Evolutionary conservation across 2,797 vertebrate genomes (phyloP), one percentile per base, ranked within the genome.

Genomic region (Rhinatrema bivittatum): DNA sequence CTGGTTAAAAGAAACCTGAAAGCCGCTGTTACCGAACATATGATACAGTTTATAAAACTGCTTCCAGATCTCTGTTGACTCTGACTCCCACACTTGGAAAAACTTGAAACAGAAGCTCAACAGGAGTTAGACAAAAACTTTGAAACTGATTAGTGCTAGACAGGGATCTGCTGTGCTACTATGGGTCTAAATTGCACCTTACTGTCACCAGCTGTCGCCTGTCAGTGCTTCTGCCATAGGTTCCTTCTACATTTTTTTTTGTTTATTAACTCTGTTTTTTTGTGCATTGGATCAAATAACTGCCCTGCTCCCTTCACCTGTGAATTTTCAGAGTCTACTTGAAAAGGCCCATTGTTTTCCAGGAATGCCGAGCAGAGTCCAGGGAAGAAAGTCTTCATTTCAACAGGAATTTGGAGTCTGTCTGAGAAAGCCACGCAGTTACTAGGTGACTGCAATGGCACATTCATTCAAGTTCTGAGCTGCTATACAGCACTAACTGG

Each of bases 291-390:
- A 88, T 91, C 74, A 48, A 82, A 86, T 91, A 78, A 81, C 88
- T 63, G 67, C 78, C 66, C 81, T 75, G 82, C 82, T 89, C 85
- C 80, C 82, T 83, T 94, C 91, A 97, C 92, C 94, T 97, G 93
- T 85, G 86, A 93, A 91, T 92, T 91, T 88, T 92, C 87, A 87
- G 89, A 87, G 86, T 61, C 35, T 56, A 71, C 74, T 81, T 86
- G 87, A 98, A 98, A 96, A 89, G 86, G 65, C 39, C 67, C 84
- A 91, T 97, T 97, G 93, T 98, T 87, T 87, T 74, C 76, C 39
- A 66, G 89, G 94, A 95, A 97, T 94, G 88, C 84, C 81, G 76
- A 62, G 76, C 73, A 61, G 78, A 53, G 81, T 83, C 68, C 73
- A 82, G 84, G 85, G 90, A 91, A 88, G 87, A 92, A 89, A 86